phyloP scores from a whole-genome alignment of 2,113 vertebrate genomes.

The Lagenorhynchus albirostris region DNA sequence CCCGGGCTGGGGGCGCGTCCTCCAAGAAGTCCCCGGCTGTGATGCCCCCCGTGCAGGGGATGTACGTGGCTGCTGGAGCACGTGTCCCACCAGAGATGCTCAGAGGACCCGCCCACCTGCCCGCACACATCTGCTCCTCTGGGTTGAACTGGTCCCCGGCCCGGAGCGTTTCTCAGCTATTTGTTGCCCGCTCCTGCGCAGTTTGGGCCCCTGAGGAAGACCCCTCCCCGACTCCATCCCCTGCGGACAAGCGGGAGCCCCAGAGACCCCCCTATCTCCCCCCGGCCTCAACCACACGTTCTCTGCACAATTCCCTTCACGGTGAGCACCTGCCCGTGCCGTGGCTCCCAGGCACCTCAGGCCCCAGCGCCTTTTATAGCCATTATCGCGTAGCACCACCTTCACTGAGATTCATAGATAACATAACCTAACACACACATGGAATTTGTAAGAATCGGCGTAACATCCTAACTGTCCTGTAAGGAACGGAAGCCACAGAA shows the following conservation, averaged over 20 bases:
- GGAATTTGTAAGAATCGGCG: rapidly evolving
- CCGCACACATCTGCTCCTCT: rapidly evolving
- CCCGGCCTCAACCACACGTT: rapidly evolving
- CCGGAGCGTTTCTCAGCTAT: not conserved
- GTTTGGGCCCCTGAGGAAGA: rapidly evolving
- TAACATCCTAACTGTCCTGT: rapidly evolving
- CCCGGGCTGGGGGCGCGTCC: rapidly evolving
- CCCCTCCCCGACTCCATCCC: rapidly evolving
- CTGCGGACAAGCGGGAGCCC: rapidly evolving
- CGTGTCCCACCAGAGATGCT: rapidly evolving
- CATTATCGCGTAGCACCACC: rapidly evolving
- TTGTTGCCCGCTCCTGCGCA: too few relatives aligned
- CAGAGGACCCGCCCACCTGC: rapidly evolving
- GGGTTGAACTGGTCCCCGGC: not conserved
- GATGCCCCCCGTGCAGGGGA: rapidly evolving
- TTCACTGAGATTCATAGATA: rapidly evolving
- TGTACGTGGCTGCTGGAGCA: rapidly evolving
- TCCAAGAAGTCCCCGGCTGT: not conserved
- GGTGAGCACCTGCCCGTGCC: rapidly evolving
- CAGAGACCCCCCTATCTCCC: rapidly evolving
- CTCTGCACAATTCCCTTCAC: rapidly evolving
- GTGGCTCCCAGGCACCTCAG: too few relatives aligned
- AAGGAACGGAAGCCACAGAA: rapidly evolving
- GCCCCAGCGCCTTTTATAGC: rapidly evolving
- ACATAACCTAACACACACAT: rapidly evolving